Conservation (phyloP, 2,797 vertebrate genomes). For the Ctenopoma multispine region DNA sequence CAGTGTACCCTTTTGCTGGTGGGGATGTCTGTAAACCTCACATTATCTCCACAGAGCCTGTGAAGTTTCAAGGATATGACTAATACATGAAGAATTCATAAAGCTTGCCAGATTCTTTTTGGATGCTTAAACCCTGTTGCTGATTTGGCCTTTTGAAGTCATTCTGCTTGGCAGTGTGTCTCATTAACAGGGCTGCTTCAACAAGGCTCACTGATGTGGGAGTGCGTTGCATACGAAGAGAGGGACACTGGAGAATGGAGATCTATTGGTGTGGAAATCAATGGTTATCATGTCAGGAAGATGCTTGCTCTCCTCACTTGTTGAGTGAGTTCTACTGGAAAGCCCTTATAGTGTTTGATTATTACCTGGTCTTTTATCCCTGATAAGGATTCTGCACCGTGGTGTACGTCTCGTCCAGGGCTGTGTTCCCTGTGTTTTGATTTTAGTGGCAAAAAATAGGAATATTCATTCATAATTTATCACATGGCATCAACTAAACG, state of each 20-base stretch:
- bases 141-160: slow-evolving; percentile 73
- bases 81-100: slow-evolving; percentile 59
- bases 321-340: slow-evolving; percentile 49
- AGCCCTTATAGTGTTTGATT: slow-evolving; percentile 58
- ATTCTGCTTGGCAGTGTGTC: slow-evolving; percentile 69
- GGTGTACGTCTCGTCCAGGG: not conserved
- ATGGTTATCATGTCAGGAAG: slow-evolving; percentile 77
- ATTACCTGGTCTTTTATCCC: slow-evolving; percentile 47
- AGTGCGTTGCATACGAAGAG: slow-evolving; percentile 43
- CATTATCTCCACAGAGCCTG: slow-evolving; percentile 34
- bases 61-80: slow-evolving; percentile 58
- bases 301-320: slow-evolving; percentile 44
- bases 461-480: not conserved
- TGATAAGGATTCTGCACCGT: slow-evolving; percentile 25
- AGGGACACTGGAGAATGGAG: slow-evolving; percentile 57
- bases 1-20: slow-evolving; percentile 6
- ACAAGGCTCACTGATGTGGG: slow-evolving; percentile 56
- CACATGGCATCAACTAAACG: not conserved
- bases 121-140: slow-evolving; percentile 62
- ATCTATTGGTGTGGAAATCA: slow-evolving; percentile 76
- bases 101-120: slow-evolving; percentile 58
- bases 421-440: slow-evolving; percentile 5
- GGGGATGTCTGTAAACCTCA: slow-evolving; percentile 41
- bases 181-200: slow-evolving; percentile 73
- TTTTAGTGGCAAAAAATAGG: not conserved